Evolutionary conservation across 2,888 invertebrate species (phyloP), one percentile per base, ranked within the genome.

Genomic region (Drosophila picticornis): DNA sequence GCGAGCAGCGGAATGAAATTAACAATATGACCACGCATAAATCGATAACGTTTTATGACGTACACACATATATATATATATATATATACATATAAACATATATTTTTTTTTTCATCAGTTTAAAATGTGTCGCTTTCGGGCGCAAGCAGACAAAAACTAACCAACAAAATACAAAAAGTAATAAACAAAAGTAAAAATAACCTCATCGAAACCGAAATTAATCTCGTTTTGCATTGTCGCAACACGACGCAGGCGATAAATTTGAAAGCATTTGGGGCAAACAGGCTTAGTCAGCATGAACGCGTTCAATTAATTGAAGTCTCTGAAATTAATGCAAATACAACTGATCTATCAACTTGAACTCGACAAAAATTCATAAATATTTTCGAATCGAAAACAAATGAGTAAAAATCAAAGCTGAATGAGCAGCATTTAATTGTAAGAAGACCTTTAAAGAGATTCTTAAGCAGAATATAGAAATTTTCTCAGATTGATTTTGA

Each of bases 11-110:
- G 62, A 79, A 79, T 79, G n/a, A 75, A 71, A 75, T 78, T 78
- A 67, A 67, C 66, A 67, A 75, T 75, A 78, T 75, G 77, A 75
- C 75, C 53, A 75, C 67, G 67, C 61, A 55, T 62, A 59, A 78
- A 78, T 77, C 75, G 66, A 78, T 63, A 71, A 53, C 55, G 61
- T 48, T 55, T 63, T 29, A 52, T 64, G 40, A n/a, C 25, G 27
- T 29, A 10, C 40, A 11, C 11, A 2, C 6, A 43, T 4, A n/a
- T n/a, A n/a, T 22, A 22, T 1, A 16, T 1, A 22, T 11, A 40
- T 0, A 40, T 36, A 19, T n/a, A 40, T 40, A 4, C 10, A 10
- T 40, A 2, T n/a, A 10, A 2, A 2, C 4, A 11, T 11, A 5
- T 22, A 1, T 22, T 22, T 43, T 11, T 22, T 43, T 43, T 11